phyloP scores from a whole-genome alignment of 2,888 invertebrate species.

The Itoplectis maculator region DNA sequence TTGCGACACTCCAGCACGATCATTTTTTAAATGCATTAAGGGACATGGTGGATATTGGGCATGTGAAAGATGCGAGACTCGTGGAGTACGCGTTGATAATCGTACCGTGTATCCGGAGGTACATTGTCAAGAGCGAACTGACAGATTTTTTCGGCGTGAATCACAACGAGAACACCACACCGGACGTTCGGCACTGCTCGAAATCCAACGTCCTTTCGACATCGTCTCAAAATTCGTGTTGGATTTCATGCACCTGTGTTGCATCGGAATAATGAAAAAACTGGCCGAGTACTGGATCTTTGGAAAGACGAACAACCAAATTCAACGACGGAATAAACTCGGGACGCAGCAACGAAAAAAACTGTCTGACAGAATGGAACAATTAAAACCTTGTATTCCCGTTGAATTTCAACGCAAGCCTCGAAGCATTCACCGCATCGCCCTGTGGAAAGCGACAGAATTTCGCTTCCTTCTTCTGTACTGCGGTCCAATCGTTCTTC shows the following conservation, averaged over 20 bases:
- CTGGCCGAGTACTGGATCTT: constrained; percentile 18
- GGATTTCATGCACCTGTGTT: constrained; percentile 57
- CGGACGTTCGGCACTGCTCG: constrained; percentile 38
- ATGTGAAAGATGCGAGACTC: constrained; percentile 66
- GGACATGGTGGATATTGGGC: constrained; percentile 66
- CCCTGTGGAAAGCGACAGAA: constrained; percentile 62
- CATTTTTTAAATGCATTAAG: constrained; percentile 67
- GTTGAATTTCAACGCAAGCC: constrained; percentile 59
- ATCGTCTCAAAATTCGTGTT: constrained; percentile 43
- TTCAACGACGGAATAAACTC: constrained; percentile 17
- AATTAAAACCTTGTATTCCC: constrained; percentile 34
- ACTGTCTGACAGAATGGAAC: constrained; percentile 12
- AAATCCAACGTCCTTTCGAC: constrained; percentile 31
- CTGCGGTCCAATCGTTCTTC: constrained; percentile 56
- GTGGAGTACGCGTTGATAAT: constrained; percentile 47
- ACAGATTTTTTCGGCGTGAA: constrained; percentile 25
- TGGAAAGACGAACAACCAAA: not conserved
- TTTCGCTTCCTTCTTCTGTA: constrained; percentile 57
- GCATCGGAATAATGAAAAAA: constrained; percentile 51
- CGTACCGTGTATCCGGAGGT: constrained; percentile 41
- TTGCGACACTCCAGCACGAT: constrained; percentile 67
- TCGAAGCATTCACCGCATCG: constrained; percentile 37
- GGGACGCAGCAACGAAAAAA: not conserved
- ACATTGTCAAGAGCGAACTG: constrained; percentile 21
- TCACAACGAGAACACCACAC: constrained; percentile 2